phyloP scores from a whole-genome alignment of 2,888 invertebrate species.

The Scrobipalpa atriplicella region DNA sequence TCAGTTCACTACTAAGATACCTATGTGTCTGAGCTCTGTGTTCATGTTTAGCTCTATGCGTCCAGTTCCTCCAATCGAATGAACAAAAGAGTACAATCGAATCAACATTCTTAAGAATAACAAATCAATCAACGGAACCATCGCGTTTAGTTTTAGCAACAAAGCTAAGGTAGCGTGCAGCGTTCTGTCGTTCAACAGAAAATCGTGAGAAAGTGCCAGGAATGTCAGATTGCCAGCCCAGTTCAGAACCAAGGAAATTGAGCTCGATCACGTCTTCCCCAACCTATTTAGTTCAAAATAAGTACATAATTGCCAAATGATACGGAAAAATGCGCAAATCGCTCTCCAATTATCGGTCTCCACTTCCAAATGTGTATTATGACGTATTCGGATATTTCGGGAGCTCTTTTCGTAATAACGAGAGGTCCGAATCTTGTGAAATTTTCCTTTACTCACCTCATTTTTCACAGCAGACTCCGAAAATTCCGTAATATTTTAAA shows the following conservation, averaged over 20 bases:
- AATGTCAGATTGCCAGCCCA: conserved; percentile 47
- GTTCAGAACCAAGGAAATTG: conserved; percentile 58
- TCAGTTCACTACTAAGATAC: too few species aligned
- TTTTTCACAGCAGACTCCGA: too few species aligned
- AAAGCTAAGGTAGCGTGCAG: conserved; percentile 34
- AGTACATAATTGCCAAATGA: conserved; percentile 29
- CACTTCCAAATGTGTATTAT: conserved; percentile 13
- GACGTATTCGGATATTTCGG: not conserved
- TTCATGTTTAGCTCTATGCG: too few species aligned
- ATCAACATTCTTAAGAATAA: too few species aligned
- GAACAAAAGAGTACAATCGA: not conserved
- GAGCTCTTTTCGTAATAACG: not conserved
- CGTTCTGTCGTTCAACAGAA: conserved; percentile 15
- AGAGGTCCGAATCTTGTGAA: not conserved
- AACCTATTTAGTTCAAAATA: conserved; percentile 27
- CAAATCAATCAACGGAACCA: not conserved
- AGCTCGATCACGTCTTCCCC: conserved; percentile 55
- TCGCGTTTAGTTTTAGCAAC: conserved; percentile 1
- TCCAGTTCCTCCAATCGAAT: too few species aligned
- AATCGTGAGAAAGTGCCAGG: conserved; percentile 55
- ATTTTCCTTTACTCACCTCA: too few species aligned
- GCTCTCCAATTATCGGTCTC: conserved; percentile 34
- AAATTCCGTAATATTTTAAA: too few species aligned
- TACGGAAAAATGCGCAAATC: conserved; percentile 42
- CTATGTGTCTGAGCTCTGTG: too few species aligned